Percentiles rank a stretch among this genome's conserved stretches.
Conservation (phyloP, 2,888 invertebrate genomes). For the Eristalis tenax region DNA sequence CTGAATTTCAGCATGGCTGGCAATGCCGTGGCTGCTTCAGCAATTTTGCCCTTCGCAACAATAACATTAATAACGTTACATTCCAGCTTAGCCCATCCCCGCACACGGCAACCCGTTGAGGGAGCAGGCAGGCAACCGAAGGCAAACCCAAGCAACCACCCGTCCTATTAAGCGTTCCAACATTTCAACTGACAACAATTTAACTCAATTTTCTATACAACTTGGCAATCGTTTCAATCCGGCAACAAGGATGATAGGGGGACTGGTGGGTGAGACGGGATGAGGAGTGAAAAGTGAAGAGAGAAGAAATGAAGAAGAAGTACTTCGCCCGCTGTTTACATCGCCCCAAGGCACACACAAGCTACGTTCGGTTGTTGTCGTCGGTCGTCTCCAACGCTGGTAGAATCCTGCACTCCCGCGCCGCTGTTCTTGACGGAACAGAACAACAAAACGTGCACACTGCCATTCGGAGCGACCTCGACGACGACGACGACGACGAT, state of each 20-base stretch:
- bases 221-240: constrained; percentile 71
- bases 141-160: constrained; percentile 2
- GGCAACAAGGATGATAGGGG: constrained; percentile 19
- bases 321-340: constrained; percentile 39
- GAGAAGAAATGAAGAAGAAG: neutral
- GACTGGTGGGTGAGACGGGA: constrained; percentile 1
- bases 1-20: constrained; percentile 49
- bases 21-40: constrained; percentile 50
- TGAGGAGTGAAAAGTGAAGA: neutral
- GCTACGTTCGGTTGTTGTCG: constrained; percentile 31
- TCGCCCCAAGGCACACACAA: constrained; percentile 54
- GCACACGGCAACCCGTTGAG: neutral
- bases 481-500: neutral
- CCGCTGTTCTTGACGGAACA: constrained; percentile 17
- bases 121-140: neutral
- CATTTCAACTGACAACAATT: constrained; percentile 79
- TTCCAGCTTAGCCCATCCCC: constrained; percentile 38
- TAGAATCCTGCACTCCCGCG: constrained; percentile 4
- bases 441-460: constrained; percentile 63
- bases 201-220: constrained; percentile 77
- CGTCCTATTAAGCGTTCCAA: constrained; percentile 66
- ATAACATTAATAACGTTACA: constrained; percentile 70
- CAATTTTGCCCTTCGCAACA: constrained; percentile 67
- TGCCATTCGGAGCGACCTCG: constrained; percentile 34
- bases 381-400: neutral